A percentile compares a stretch with the other conserved stretches of the same genome.
These are phyloP conservation scores for Vombatus ursinus DNA, from an alignment of 2,113 vertebrate species.

Conservation along the genomic window DNA sequence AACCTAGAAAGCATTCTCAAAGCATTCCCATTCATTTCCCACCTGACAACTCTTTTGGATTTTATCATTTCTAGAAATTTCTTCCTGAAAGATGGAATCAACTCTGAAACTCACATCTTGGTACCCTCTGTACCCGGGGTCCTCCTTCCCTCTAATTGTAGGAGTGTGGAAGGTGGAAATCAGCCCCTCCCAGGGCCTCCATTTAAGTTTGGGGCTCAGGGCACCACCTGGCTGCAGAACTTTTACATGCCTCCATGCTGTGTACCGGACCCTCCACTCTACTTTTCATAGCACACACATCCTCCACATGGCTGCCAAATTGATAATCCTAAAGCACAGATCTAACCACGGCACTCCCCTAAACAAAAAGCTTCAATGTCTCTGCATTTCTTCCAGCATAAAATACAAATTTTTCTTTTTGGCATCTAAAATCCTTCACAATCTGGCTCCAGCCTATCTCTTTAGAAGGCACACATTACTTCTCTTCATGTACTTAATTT, in stretches of 20 bases:
- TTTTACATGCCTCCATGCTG: neutral
- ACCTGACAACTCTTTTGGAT: neutral
- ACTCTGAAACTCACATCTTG: neutral
- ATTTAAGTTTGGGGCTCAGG: no score
- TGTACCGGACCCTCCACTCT: neutral
- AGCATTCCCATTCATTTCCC: neutral
- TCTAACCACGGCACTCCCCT: neutral
- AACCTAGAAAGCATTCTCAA: neutral
- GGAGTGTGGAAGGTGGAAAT: neutral
- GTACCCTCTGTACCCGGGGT: neutral
- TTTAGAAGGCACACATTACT: neutral
- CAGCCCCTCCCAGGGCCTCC: no score
- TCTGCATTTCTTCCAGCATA: neutral
- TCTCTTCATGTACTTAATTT: neutral
- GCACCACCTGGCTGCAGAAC: no score
- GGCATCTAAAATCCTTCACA: neutral
- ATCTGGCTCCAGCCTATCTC: neutral
- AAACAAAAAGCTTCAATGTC: neutral
- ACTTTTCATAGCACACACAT: neutral
- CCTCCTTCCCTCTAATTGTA: no score
- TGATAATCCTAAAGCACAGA: neutral
- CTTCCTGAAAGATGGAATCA: no score
- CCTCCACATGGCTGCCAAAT: neutral
- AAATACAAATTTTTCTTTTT: neutral
- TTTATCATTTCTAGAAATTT: neutral